Percentiles rank a stretch among this genome's conserved stretches.
Conservation (phyloP, 2,888 invertebrate species). For the Eumerus sabulonum region DNA sequence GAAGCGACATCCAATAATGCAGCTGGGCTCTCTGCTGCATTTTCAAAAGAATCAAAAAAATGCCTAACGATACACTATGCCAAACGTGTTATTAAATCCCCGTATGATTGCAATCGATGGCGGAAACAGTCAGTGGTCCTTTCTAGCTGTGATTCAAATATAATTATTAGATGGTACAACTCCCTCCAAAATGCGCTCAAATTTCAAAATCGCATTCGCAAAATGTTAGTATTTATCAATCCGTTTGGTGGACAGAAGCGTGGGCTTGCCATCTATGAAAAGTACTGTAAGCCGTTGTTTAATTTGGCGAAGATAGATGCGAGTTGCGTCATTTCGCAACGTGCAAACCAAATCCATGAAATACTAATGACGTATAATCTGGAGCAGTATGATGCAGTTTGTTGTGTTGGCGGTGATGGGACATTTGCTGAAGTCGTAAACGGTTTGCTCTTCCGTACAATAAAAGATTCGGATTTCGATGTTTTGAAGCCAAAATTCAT, state of each 20-base stretch:
- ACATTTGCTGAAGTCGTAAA: conserved; percentile 90
- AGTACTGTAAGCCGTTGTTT: conserved; percentile 85
- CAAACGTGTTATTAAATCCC: conserved; percentile 77
- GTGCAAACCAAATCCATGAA: conserved; percentile 88
- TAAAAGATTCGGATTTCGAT: conserved; percentile 75
- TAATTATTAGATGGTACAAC: conserved; percentile 83
- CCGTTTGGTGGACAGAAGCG: conserved; percentile 90
- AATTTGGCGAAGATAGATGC: conserved; percentile 84
- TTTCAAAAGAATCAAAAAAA: conserved; percentile 75
- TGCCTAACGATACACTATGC: conserved; percentile 83
- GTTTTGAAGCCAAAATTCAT: conserved; percentile 74
- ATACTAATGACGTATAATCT: conserved; percentile 81
- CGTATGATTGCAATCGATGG: conserved; percentile 81
- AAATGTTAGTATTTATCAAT: conserved; percentile 89
- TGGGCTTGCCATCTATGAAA: conserved; percentile 86
- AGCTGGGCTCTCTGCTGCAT: conserved; percentile 25
- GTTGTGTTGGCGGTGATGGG: conserved; percentile 93
- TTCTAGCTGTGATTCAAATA: conserved; percentile 82
- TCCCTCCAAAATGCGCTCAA: conserved; percentile 79
- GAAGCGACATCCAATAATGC: conserved; percentile 52
- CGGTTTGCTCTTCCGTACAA: conserved; percentile 83
- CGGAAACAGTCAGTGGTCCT: conserved; percentile 81
- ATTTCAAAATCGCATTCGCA: conserved; percentile 82
- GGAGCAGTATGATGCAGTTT: conserved; percentile 84
- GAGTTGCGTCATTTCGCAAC: conserved; percentile 85